A percentile compares a stretch with the other conserved stretches of the same genome.
Evolutionary conservation across 1,140 invertebrate species (phyloP).

Genomic region (Lepeophtheirus salmonis): DNA sequence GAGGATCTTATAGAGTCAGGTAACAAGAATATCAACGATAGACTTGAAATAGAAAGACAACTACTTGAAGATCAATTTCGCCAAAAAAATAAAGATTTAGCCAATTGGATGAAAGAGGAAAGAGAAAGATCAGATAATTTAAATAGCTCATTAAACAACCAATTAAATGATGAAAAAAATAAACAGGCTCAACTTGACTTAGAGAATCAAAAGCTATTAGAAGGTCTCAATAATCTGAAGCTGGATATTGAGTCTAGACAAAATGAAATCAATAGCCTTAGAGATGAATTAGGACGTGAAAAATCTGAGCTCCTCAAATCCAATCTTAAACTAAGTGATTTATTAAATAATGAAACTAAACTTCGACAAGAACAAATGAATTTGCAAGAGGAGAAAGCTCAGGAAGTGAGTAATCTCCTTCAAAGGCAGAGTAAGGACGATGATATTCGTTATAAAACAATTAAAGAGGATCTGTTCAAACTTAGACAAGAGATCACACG

Average conservation of each 20-base stretch:
- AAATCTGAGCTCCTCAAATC: neutral
- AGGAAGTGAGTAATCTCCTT: neutral
- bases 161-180: neutral
- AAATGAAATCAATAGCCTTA: neutral
- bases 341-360: neutral
- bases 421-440: neutral
- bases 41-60: slow-evolving; percentile 2
- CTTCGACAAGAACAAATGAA: neutral
- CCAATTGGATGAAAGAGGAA: neutral
- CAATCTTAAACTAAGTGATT: neutral
- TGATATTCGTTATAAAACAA: neutral
- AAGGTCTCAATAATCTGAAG: neutral
- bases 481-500: neutral
- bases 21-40: neutral
- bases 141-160: neutral
- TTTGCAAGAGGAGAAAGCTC: neutral
- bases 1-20: neutral
- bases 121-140: neutral
- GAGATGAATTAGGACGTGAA: neutral
- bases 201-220: neutral
- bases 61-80: neutral
- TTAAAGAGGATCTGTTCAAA: neutral
- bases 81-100: slow-evolving; percentile 4
- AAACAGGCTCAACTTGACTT: neutral
- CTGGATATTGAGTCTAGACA: neutral